Conservation (phyloP, 2,113 vertebrate species). For the human region GRCh38 chr1:77123001-77123500, state of each 20-base stretch:
- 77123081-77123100: background rate
- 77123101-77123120: background rate
- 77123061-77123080: constrained; percentile 18
- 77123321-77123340: constrained; percentile 16
- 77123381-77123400: background rate
- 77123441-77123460: background rate
- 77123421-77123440: background rate
- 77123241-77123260: background rate
- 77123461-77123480: background rate
- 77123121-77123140: background rate
- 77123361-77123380: background rate
- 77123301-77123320: constrained; percentile 19
- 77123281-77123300: background rate
- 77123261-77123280: background rate
- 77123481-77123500: background rate
- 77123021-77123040: background rate
- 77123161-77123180: background rate
- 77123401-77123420: background rate
- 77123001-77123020: constrained; percentile 33
- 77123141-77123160: background rate
- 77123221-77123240: constrained; percentile 5
- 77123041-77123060: background rate
- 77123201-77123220: constrained; percentile 28
- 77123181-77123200: background rate
- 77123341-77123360: background rate